A percentile compares a stretch with the other conserved stretches of the same genome.
phyloP scores from a whole-genome alignment of 2,113 vertebrate genomes.

The Barbus barbus region DNA sequence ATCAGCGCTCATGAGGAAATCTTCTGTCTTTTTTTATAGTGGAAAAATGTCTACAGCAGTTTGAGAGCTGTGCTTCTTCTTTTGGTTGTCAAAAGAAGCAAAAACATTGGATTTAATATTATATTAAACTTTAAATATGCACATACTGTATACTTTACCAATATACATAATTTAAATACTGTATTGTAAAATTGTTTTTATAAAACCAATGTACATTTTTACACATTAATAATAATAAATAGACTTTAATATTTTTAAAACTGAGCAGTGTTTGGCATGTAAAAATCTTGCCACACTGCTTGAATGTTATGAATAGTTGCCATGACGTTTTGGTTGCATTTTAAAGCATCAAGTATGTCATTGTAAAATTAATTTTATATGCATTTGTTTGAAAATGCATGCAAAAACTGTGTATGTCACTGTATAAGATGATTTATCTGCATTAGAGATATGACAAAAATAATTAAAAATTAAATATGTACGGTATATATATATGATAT shows the following conservation, averaged over 20 bases:
- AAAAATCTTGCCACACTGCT: background rate
- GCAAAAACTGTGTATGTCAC: no score
- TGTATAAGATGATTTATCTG: no score
- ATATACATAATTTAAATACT: background rate
- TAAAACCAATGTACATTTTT: background rate
- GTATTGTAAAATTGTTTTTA: background rate
- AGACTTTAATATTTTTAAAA: background rate
- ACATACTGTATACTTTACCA: background rate
- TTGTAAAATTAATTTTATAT: no score
- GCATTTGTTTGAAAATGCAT: no score
- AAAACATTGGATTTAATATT: background rate
- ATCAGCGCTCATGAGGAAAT: background rate
- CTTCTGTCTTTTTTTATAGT: background rate
- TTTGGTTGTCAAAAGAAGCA: background rate
- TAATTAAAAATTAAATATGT: background rate
- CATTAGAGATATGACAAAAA: background rate
- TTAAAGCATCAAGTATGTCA: no score
- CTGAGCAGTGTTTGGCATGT: no score
- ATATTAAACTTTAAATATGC: background rate
- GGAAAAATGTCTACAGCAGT: background rate
- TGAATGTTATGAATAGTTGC: background rate
- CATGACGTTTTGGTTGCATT: background rate
- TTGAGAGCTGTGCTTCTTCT: background rate
- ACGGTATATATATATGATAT: no score
- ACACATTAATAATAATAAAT: background rate